Conservation (phyloP, 1,140 invertebrate species). For the Lysiphlebus fabarum region DNA sequence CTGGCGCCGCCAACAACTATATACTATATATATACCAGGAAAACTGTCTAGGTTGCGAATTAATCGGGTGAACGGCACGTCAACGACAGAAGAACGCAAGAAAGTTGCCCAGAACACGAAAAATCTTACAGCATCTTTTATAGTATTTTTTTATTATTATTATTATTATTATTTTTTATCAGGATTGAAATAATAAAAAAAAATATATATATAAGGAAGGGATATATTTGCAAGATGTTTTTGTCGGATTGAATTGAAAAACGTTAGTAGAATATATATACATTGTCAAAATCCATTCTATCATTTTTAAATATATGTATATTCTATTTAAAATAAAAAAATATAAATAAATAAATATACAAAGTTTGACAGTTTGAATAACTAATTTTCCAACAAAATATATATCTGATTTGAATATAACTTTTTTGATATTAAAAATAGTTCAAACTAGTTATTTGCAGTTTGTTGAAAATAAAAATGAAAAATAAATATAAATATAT, state of each 20-base stretch:
- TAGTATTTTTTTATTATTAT: not conserved
- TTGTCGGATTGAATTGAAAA: not conserved
- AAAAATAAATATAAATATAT: no score
- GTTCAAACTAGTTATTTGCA: no score
- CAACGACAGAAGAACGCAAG: constrained; percentile 22
- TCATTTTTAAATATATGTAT: not conserved
- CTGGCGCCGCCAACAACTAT: not conserved
- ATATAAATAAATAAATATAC: no score
- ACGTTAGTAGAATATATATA: not conserved
- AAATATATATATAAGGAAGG: not conserved
- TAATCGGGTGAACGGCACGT: constrained; percentile 27
- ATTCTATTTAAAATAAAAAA: no score
- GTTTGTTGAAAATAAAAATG: no score
- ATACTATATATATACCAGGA: constrained; percentile 5
- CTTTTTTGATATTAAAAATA: no score
- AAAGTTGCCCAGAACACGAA: constrained; percentile 22
- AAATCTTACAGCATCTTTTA: constrained; percentile 15
- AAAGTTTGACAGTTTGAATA: no score
- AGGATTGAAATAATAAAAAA: constrained; percentile 1
- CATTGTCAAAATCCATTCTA: not conserved
- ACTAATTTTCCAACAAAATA: no score
- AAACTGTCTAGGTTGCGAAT: constrained; percentile 23
- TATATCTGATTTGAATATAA: no score
- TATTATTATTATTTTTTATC: constrained; percentile 1
- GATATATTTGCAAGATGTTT: not conserved